Base-by-base conservation (phyloP, 2,113 vertebrate species). In the Nothobranchius kuhntae region DNA sequence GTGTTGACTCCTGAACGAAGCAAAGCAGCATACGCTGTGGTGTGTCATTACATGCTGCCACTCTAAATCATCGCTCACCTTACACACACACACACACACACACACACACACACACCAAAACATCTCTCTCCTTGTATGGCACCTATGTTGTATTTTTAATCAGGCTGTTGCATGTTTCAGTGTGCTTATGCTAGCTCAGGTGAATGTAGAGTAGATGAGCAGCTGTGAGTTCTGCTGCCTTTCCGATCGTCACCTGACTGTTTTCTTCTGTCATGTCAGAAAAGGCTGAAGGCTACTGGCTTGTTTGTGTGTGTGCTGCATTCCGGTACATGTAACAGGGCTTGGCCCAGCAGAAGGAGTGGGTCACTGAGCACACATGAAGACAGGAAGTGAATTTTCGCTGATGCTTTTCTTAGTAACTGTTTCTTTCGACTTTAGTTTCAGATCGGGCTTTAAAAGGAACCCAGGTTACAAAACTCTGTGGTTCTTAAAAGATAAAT, bases 331-430 rank as follows among this genome's bases (percentile, higher is more conserved):
- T 26, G 3, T 38, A 45, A 61, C 55, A 61, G 79, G 75, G 80
- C 80, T 58, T 52, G 83, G 83, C 83, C 68, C 54, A 13, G 61
- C 59, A 13, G 55, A 61, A 47, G 53, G 51, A 81, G 72, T 47
- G 15, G 61, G 71, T 56, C 60, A 68, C 42, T 2, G 17, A 77
- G 70, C 82, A 68, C 77, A 65, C 61, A 78, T 70, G 80, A 80
- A 88, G 81, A 69, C 89, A 87, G 88, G 89, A 90, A 85, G 77
- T 89, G 55, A 62, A 45, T 71, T 77, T 75, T 52, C 10, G 64
- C 73, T 26, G 14, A 66, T 21, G 50, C 51, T 61, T 26, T 74
- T 65, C 61, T 60, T 61, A 5, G 13, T 68, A 51, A 58, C 50
- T 12, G 58, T 54, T 50, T 69, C 54, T 40, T 57, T 30, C 30